A percentile compares a stretch with the other conserved stretches of the same genome.
Conservation (phyloP, 2,113 vertebrate species). For the Heterotis niloticus region DNA sequence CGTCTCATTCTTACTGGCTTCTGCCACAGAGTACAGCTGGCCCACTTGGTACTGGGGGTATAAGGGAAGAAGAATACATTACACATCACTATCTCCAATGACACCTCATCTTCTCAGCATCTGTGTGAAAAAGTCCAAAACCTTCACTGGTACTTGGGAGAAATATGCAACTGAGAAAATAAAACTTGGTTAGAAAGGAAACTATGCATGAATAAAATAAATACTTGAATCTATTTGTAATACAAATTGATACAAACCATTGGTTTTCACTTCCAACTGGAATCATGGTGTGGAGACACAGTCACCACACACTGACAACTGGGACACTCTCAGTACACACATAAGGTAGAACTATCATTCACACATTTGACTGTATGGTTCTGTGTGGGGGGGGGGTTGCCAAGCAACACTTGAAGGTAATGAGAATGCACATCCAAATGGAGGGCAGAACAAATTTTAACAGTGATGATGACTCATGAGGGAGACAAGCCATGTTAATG, state of each 20-base stretch:
- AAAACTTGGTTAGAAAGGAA: no score
- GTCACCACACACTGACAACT: not conserved
- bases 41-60: conserved; percentile 85
- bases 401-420: conserved; percentile 9
- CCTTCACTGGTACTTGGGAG: not conserved
- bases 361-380: not conserved
- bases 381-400: not conserved
- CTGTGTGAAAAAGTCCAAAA: not conserved
- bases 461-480: not conserved
- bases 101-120: not conserved
- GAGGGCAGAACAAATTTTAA: not conserved
- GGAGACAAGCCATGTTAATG: not conserved
- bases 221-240: not conserved
- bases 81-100: not conserved
- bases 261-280: no score
- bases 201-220: no score
- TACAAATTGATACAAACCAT: not conserved
- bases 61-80: not conserved
- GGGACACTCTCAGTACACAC: not conserved
- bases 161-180: no score
- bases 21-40: conserved; percentile 90
- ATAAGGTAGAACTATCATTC: not conserved
- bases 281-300: no score
- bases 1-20: conserved; percentile 94
- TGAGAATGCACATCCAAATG: not conserved